Percentiles rank a stretch among this genome's conserved stretches.
phyloP scores from a whole-genome alignment of 1,140 invertebrate genomes.

The Leptonema lineaticorne region DNA sequence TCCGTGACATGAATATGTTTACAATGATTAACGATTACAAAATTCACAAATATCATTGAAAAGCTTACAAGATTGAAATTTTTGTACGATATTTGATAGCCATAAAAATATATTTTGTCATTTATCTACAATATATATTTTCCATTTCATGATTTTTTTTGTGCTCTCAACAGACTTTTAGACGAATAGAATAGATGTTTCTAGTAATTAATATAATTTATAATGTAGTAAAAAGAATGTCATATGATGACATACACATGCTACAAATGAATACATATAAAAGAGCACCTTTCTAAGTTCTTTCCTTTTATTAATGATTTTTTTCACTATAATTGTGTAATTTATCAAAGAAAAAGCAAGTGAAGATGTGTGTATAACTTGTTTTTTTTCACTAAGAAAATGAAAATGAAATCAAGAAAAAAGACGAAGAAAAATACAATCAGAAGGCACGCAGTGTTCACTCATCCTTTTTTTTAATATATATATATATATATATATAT shows the following conservation, averaged over 20 bases:
- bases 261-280: not conserved
- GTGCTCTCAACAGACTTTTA: constrained; percentile 13
- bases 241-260: not conserved
- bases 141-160: not conserved
- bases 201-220: not conserved
- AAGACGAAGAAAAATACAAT: constrained; percentile 35
- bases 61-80: too few relatives aligned
- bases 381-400: not conserved
- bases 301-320: too few relatives aligned
- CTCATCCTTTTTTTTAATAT: constrained; percentile 28
- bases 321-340: too few relatives aligned
- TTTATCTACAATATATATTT: not conserved
- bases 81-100: constrained; percentile 6
- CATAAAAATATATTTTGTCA: constrained; percentile 13
- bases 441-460: constrained; percentile 41
- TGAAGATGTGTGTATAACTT: constrained; percentile 1
- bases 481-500: constrained; percentile 19
- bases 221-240: not conserved
- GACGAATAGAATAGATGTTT: constrained; percentile 8
- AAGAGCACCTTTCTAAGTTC: not conserved
- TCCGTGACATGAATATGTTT: too few relatives aligned
- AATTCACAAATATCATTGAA: too few relatives aligned
- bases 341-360: constrained; percentile 11
- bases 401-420: constrained; percentile 6
- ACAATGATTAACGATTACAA: too few relatives aligned